A percentile compares a stretch with the other conserved stretches of the same genome.
Evolutionary conservation across 2,113 vertebrate species (phyloP).

Genomic region (Mus pahari): DNA sequence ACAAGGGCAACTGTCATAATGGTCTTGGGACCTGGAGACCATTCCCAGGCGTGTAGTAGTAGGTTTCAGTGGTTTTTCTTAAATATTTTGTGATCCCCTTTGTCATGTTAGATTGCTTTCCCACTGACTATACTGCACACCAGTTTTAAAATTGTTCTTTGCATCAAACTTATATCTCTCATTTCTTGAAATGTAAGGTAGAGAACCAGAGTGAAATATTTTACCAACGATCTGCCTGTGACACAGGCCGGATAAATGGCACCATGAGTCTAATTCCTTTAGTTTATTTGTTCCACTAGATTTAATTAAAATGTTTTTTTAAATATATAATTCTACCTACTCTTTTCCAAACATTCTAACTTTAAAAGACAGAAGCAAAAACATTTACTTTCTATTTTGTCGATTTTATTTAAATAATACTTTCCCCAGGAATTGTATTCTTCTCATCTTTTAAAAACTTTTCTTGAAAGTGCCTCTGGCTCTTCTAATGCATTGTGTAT

Average conservation of each 20-base stretch:
- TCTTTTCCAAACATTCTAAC: background rate
- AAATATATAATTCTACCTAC: background rate
- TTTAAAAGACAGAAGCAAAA: conserved; percentile 4
- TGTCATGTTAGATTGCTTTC: background rate
- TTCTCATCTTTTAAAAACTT: background rate
- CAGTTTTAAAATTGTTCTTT: background rate
- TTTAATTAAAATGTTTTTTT: background rate
- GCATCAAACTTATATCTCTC: background rate
- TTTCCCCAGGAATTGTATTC: background rate
- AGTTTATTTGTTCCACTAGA: background rate
- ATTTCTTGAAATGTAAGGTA: background rate
- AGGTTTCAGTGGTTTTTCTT: background rate
- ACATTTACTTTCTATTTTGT: background rate
- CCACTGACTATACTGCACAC: background rate
- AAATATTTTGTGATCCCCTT: background rate
- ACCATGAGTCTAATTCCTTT: background rate
- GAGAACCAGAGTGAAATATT: background rate
- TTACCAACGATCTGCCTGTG: background rate
- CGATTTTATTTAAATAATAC: background rate
- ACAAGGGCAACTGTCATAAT: background rate
- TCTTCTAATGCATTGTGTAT: background rate
- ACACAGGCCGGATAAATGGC: background rate
- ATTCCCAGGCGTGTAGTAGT: background rate
- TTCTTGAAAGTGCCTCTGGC: background rate
- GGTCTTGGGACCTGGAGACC: background rate